Evolutionary conservation across 53 echinoderm and acorn worm genomes (phyloP), one percentile per base, ranked within the genome.

Genomic region (Apostichopus leukothele): DNA sequence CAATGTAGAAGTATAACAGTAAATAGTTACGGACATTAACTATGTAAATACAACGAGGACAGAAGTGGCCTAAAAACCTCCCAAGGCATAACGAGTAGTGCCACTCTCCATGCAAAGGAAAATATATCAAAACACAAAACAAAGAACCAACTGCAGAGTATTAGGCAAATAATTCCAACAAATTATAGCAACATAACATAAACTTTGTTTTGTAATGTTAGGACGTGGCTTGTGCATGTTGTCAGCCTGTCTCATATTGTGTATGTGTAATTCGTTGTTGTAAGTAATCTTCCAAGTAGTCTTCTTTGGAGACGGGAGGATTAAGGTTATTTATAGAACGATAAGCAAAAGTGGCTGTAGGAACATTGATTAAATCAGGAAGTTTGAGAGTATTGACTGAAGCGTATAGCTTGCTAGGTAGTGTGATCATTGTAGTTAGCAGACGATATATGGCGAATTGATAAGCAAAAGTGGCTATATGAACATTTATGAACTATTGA

Each of bases 331-430:
- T 20, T 9, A 76, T 21, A 76, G 76, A 76, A 9, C 76, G 50
- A 22, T 21, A 39, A 21, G 76, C n/a, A 20, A 76, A 76, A 23
- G 12, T 3, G n/a, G 76, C 76, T 20, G 10, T 76, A 23, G n/a
- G n/a, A 76, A 76, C 76, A 76, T 76, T 50, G 22, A 76, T 76
- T 27, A 76, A 50, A 76, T 76, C 76, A 76, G 76, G 23, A 22
- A 76, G 50, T 76, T 76, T 76, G 22, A 20, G 76, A 22, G 9
- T 22, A 76, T 76, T 76, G 19, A 76, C 5, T 9, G 76, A 76
- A 12, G 76, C 19, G 5, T 20, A 19, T 76, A 20, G 23, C n/a
- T 76, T 76, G 23, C 27, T 76, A 50, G 2, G 39, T 39, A 39
- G 22, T 19, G 76, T 22, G 76, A 76, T 76, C 22, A 50, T 20